A percentile compares a stretch with the other conserved stretches of the same genome.
Conservation (phyloP, 2,113 vertebrate genomes). For the Seriola dumerili region DNA sequence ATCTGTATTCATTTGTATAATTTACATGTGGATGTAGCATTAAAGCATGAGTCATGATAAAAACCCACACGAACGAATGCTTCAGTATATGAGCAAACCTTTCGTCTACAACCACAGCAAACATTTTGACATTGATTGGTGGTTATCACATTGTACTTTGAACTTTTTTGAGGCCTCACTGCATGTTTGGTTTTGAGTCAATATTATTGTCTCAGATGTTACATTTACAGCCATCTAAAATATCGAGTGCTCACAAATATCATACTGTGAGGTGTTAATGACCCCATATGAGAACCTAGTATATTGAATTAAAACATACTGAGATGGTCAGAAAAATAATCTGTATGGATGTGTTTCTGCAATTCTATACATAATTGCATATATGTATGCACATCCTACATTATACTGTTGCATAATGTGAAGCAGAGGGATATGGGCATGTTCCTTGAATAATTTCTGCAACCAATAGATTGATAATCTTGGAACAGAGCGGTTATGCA, state of each 20-base stretch:
- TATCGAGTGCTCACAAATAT: not conserved
- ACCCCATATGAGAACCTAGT: not conserved
- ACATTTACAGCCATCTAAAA: not conserved
- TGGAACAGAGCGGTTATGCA: conserved; percentile 22
- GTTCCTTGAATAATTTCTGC: not conserved
- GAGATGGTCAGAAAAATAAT: not conserved
- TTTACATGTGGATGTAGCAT: not conserved
- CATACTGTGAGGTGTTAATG: not conserved
- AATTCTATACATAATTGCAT: not conserved
- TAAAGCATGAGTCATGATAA: not conserved
- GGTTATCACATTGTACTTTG: conserved; percentile 48
- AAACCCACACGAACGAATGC: not conserved
- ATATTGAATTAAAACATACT: not conserved
- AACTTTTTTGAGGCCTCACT: conserved; percentile 8
- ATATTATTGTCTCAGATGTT: conserved; percentile 2
- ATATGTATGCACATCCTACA: not conserved
- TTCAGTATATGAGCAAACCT: conserved; percentile 19
- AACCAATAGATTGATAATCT: not conserved
- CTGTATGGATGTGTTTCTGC: not conserved
- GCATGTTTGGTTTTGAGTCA: conserved; percentile 40
- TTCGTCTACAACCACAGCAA: conserved; percentile 31
- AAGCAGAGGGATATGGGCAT: not conserved
- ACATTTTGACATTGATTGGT: conserved; percentile 54
- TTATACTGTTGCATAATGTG: not conserved
- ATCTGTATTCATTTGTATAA: not conserved